phyloP scores from a whole-genome alignment of 2,888 invertebrate species.

The Phalera bucephala region DNA sequence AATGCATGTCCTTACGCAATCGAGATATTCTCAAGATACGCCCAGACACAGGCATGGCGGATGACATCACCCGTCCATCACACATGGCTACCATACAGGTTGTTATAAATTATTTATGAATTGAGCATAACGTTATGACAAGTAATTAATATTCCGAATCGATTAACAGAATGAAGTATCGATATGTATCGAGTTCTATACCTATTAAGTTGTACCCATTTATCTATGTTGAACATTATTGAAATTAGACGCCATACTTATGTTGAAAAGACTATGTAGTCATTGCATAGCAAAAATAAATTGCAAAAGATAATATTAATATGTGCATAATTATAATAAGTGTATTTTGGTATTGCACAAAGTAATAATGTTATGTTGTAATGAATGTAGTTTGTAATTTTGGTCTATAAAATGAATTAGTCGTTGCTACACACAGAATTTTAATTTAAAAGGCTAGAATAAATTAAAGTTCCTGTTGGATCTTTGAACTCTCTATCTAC shows the following conservation, averaged over 20 bases:
- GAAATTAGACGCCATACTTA: not conserved
- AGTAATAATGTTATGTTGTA: no score
- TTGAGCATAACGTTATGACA: not conserved
- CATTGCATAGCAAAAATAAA: no score
- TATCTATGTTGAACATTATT: not conserved
- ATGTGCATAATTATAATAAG: no score
- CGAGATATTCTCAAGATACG: slow-evolving; percentile 15
- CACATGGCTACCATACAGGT: slow-evolving; percentile 6
- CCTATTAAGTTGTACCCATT: not conserved
- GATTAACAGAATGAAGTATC: slow-evolving; percentile 10
- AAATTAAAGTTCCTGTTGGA: no score
- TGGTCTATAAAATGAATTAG: no score
- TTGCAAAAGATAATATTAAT: no score
- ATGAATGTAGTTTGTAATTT: no score
- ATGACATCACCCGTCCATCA: slow-evolving; percentile 20
- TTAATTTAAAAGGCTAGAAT: no score
- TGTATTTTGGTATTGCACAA: no score
- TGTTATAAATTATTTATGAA: slow-evolving; percentile 13
- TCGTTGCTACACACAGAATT: no score
- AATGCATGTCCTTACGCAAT: slow-evolving; percentile 9
- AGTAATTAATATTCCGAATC: slow-evolving; percentile 6
- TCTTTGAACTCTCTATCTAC: no score
- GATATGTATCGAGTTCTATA: not conserved
- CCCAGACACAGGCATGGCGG: slow-evolving; percentile 5
- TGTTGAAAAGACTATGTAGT: no score